Conservation (phyloP, 2,888 invertebrate genomes). For the Epinotia demarniana region DNA sequence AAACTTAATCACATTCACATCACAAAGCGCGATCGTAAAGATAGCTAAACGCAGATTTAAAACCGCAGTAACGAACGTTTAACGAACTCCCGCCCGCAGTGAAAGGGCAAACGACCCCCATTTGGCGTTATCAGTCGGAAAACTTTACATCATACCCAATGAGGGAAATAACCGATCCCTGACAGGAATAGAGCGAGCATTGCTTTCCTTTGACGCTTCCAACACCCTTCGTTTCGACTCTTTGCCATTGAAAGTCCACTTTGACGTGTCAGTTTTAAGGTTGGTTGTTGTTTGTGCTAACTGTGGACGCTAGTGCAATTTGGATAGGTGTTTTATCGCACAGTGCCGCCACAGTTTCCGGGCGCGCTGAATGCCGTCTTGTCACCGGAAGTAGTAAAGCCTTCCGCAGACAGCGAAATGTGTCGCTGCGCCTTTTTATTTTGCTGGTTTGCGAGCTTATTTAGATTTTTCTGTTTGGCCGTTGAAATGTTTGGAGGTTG, state of each 20-base stretch:
- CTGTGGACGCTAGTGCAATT: slow-evolving; percentile 21
- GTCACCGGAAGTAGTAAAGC: slow-evolving; percentile 84
- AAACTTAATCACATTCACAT: slow-evolving; percentile 25
- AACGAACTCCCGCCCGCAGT: slow-evolving; percentile 44
- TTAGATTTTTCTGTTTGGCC: slow-evolving; percentile 18
- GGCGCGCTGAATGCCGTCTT: slow-evolving; percentile 77
- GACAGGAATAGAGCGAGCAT: slow-evolving; percentile 68
- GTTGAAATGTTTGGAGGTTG: slow-evolving; percentile 2
- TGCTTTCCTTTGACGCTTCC: slow-evolving; percentile 57
- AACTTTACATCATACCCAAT: slow-evolving; percentile 78
- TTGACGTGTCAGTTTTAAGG: neutral
- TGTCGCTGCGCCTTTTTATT: slow-evolving; percentile 60
- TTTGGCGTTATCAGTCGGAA: slow-evolving; percentile 77
- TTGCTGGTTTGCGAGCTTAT: slow-evolving; percentile 46
- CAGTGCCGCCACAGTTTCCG: slow-evolving; percentile 76
- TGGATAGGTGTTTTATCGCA: slow-evolving; percentile 63
- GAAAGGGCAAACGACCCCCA: slow-evolving; percentile 60
- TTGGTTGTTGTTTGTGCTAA: slow-evolving; percentile 16
- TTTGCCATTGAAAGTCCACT: neutral
- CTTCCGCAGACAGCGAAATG: slow-evolving; percentile 75
- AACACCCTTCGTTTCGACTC: slow-evolving; percentile 44
- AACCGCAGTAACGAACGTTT: slow-evolving; percentile 25
- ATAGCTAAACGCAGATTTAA: slow-evolving; percentile 41
- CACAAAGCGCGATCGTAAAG: slow-evolving; percentile 32
- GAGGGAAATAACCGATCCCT: slow-evolving; percentile 79